Base-by-base conservation (phyloP, 2,888 invertebrate species). In the Apotomis betuletana region DNA sequence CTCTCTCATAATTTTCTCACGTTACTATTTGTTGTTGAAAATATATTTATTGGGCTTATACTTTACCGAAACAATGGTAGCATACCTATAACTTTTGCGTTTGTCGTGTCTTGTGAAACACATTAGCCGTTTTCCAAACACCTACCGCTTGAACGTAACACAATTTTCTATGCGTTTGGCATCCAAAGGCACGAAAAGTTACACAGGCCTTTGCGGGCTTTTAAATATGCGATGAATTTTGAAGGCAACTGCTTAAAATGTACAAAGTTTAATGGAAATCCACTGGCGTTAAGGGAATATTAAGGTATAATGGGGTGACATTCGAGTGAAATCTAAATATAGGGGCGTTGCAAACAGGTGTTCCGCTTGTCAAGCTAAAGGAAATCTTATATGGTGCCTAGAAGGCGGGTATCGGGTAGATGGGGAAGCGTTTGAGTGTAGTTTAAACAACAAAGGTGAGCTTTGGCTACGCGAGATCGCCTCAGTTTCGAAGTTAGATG, bases 221-320 rank as follows among this genome's bases (percentile, higher is more conserved):
- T 87, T 87, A 89, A 90, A 89, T 90, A 89, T 88, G 87, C 90
- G 87, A 87, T 88, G 90, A 90, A 90, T 89, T 90, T 85, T 81
- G 81, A 86, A 88, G 87, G 86, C 84, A 82, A 86, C 87, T 87
- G 89, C 87, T 88, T 89, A 87, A 91, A 91, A 89, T 88, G 87
- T 89, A 86, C 86, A 84, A 90, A 91, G 88, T 90, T 91, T 86
- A 87, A 90, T 88, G 89, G 87, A 85, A 89, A 89, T 86, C 83
- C 82, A 82, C 79, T 52, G 78, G 81, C 83, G 84, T 84, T 85
- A 83, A 85, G 86, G 87, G 89, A 89, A 89, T 90, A 88, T 90
- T 88, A 89, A 87, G 79, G 81, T 81, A 78, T 85, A 85, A 87
- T 85, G 82, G 80, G 81, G 81, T 77, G 79, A 81, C 81, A 81